Conservation (phyloP, 2,797 vertebrate genomes). For the Sebastolobus alascanus region DNA sequence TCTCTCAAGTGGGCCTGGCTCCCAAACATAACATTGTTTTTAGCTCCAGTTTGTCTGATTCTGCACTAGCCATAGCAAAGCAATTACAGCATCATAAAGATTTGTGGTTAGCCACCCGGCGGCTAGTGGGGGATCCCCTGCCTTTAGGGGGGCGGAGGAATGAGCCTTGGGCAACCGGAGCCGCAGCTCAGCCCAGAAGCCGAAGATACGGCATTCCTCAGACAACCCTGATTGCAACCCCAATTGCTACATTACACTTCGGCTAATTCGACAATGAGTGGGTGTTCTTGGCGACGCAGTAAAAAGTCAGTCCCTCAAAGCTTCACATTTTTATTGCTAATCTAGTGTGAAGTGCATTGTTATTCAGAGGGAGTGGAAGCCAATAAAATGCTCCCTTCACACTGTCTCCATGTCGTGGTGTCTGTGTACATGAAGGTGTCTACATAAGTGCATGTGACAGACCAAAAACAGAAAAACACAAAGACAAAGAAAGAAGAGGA, state of each 20-base stretch:
- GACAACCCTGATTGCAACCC: constrained; percentile 35
- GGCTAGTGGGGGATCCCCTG: constrained; percentile 41
- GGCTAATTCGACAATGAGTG: constrained; percentile 67
- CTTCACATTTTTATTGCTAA: constrained; percentile 57
- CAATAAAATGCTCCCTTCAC: constrained; percentile 53
- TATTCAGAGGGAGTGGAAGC: constrained; percentile 44
- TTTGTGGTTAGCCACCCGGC: constrained; percentile 62
- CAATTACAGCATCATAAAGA: constrained; percentile 62
- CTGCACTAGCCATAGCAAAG: constrained; percentile 46
- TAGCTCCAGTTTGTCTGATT: constrained; percentile 53
- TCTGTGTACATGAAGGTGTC: constrained; percentile 18
- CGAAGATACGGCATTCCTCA: constrained; percentile 48
- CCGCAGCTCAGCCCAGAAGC: constrained; percentile 36
- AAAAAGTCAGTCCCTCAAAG: constrained; percentile 51
- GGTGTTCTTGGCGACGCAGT: constrained; percentile 60
- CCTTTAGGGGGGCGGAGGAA: constrained; percentile 40
- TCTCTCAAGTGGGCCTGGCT: constrained; percentile 38
- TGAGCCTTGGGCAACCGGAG: constrained; percentile 22
- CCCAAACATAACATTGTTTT: constrained; percentile 65
- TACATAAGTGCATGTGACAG: neutral
- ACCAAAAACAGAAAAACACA: constrained; percentile 6
- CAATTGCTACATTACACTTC: constrained; percentile 39
- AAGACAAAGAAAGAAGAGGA: constrained; percentile 8
- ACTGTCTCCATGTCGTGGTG: constrained; percentile 30
- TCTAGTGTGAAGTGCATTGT: constrained; percentile 42